These are phyloP conservation scores for Priapulus caudatus DNA, from an alignment of 2,888 invertebrate genomes.

Conservation along the genomic window DNA sequence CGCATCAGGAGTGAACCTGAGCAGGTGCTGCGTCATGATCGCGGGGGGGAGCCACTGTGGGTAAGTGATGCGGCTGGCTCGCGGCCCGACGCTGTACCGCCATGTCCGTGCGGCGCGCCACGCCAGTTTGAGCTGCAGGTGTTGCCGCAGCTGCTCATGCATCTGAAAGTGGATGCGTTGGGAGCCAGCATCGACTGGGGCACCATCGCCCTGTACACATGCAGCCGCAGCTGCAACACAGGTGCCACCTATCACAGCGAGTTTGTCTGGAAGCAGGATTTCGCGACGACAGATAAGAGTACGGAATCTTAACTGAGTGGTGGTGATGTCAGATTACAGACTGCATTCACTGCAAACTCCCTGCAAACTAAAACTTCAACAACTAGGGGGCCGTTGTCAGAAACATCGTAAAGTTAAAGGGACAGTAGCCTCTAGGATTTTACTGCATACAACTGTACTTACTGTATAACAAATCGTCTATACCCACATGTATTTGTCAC, in stretches of 20 bases:
- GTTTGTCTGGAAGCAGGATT: conserved; percentile 73
- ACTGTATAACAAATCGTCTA: too few relatives aligned
- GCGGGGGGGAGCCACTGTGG: conserved; percentile 68
- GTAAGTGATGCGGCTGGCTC: conserved; percentile 52
- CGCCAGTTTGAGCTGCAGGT: conserved; percentile 86
- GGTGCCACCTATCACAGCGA: conserved; percentile 60
- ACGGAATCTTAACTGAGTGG: too few relatives aligned
- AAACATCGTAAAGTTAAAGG: too few relatives aligned
- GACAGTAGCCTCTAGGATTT: too few relatives aligned
- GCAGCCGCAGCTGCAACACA: conserved; percentile 57
- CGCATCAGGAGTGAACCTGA: conserved; percentile 7
- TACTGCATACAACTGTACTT: too few relatives aligned
- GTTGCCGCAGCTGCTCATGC: conserved; percentile 66
- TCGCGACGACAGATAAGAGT: too few relatives aligned
- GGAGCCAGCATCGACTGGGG: conserved; percentile 70
- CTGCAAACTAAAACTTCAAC: too few relatives aligned
- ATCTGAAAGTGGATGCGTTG: conserved; percentile 51
- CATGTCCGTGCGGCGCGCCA: conserved; percentile 52
- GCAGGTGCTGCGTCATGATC: conserved; percentile 56
- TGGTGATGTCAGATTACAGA: too few relatives aligned
- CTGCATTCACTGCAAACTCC: too few relatives aligned
- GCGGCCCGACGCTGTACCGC: conserved; percentile 48
- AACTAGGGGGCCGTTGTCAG: too few relatives aligned
- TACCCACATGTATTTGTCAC: too few relatives aligned
- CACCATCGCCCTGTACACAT: conserved; percentile 69